phyloP scores from a whole-genome alignment of 2,888 invertebrate species.

The Drosophila birchii region DNA sequence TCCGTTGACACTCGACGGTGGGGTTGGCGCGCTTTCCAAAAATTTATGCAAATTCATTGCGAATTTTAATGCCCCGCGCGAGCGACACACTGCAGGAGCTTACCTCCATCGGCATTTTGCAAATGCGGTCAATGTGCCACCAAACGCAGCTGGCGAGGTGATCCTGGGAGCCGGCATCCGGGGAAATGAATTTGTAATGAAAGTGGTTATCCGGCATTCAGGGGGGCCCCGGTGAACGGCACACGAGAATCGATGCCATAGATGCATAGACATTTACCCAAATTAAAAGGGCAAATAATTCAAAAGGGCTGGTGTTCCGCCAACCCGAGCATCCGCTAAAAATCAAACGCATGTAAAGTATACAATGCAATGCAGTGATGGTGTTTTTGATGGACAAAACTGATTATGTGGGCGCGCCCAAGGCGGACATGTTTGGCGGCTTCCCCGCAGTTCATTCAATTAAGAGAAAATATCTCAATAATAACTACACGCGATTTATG shows the following conservation, averaged over 20 bases:
- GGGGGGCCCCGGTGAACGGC: constrained; percentile 12
- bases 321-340: constrained; percentile 13
- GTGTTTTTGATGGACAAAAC: constrained; percentile 8
- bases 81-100: constrained; percentile 28
- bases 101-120: constrained; percentile 40
- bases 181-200: constrained; percentile 75
- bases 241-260: constrained; percentile 27
- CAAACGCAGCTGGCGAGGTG: constrained; percentile 36
- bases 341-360: not conserved
- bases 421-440: not conserved
- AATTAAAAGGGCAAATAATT: constrained; percentile 51
- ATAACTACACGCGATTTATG: not conserved
- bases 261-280: constrained; percentile 28
- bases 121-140: constrained; percentile 75
- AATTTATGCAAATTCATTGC: constrained; percentile 76
- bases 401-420: constrained; percentile 1
- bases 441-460: not conserved
- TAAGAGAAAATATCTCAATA: not conserved
- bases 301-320: constrained; percentile 8
- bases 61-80: constrained; percentile 63
- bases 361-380: not conserved
- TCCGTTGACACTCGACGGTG: constrained; percentile 5
- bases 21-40: constrained; percentile 30
- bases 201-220: constrained; percentile 55
- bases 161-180: constrained; percentile 19